A percentile compares a stretch with the other conserved stretches of the same genome.
These are phyloP conservation scores for Zingel zingel DNA, from an alignment of 2,113 vertebrate species.

Conservation along the genomic window DNA sequence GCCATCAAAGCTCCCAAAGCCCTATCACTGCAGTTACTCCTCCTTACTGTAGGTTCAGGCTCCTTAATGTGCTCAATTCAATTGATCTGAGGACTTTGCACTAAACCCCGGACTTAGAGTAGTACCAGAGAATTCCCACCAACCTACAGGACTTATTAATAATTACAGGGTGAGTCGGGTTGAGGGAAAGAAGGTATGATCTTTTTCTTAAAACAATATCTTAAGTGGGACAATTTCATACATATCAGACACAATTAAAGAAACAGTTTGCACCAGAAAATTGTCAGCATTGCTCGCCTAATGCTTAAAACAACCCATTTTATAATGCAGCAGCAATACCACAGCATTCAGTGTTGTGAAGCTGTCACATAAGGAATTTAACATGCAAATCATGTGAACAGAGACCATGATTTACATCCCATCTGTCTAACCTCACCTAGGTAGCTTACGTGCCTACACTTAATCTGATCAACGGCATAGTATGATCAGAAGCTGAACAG, in stretches of 20 bases:
- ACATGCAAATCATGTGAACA: not conserved
- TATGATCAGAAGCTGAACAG: too few species aligned
- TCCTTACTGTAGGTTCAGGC: not conserved
- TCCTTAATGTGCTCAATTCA: not conserved
- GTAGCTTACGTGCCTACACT: not conserved
- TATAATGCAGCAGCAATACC: too few species aligned
- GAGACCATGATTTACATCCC: not conserved
- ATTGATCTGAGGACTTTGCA: not conserved
- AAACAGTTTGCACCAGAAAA: not conserved
- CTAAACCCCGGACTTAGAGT: not conserved
- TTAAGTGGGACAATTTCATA: too few species aligned
- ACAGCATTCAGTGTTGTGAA: too few species aligned
- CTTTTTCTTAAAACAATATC: not conserved
- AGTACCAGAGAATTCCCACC: not conserved
- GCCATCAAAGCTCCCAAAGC: constrained; percentile 22
- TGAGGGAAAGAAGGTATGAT: not conserved
- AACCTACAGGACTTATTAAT: not conserved
- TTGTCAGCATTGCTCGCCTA: not conserved
- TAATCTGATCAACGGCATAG: too few species aligned
- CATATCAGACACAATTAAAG: not conserved
- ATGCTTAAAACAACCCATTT: too few species aligned
- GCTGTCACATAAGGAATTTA: not conserved
- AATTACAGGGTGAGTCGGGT: not conserved
- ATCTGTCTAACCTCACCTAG: not conserved
- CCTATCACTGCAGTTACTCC: constrained; percentile 8